These are phyloP conservation scores for Xenops minutus DNA, from an alignment of 2,797 vertebrate genomes.

Conservation along the genomic window DNA sequence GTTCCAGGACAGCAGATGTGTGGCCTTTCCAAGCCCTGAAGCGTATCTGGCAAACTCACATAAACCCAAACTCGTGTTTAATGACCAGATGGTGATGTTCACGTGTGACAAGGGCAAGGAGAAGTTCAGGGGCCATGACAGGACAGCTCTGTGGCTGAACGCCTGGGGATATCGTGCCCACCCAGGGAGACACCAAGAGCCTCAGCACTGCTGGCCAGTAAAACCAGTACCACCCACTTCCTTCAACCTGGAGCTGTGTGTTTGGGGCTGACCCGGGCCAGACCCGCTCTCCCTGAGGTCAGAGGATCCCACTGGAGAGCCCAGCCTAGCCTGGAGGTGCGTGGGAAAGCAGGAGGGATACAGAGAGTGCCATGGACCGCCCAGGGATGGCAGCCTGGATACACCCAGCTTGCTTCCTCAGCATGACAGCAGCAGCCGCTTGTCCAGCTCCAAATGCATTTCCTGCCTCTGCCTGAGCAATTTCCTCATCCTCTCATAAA, in stretches of 20 bases:
- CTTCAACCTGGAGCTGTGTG: not conserved
- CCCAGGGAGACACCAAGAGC: not conserved
- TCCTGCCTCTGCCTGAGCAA: not conserved
- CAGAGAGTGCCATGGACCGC: accelerated
- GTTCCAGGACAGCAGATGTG: not conserved
- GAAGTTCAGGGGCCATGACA: accelerated
- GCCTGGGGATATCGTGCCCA: accelerated
- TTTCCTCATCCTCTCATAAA: not conserved
- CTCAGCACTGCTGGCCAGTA: accelerated
- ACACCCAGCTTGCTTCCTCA: not conserved
- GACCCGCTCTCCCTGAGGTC: not conserved
- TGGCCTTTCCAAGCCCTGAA: not conserved
- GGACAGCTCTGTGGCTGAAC: not conserved
- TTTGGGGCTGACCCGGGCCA: not conserved
- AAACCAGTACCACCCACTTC: not conserved
- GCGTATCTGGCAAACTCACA: not conserved
- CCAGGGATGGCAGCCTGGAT: not conserved
- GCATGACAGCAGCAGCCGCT: not conserved
- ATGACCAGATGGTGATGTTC: not conserved
- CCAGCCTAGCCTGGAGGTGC: not conserved
- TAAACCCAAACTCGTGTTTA: not conserved
- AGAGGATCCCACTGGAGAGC: not conserved
- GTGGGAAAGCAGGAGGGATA: not conserved
- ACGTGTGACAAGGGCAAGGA: not conserved
- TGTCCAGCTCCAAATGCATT: not conserved